A percentile compares a stretch with the other conserved stretches of the same genome.
Evolutionary conservation across 2,888 invertebrate species (phyloP).

Genomic region (Thysanoteuthis rhombus): DNA sequence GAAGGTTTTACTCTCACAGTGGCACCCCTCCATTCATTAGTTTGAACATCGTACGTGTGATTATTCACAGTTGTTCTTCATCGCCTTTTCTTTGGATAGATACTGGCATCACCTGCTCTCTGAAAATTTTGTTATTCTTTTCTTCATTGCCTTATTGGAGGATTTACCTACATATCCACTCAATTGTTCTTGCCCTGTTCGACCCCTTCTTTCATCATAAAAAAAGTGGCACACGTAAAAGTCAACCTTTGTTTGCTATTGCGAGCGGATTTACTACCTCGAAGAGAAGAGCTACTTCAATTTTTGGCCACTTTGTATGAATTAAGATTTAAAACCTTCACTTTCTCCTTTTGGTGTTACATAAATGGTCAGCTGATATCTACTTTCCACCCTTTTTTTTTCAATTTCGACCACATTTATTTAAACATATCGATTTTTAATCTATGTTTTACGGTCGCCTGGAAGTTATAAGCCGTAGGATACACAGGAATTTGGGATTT

Average conservation of each 20-base stretch:
- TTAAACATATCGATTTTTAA: neutral
- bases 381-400: neutral
- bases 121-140: neutral
- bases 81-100: neutral
- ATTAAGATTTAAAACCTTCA: too few relatives aligned
- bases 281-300: neutral
- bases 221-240: too few relatives aligned
- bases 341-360: too few relatives aligned
- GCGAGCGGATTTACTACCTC: neutral
- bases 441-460: neutral
- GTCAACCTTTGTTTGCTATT: neutral
- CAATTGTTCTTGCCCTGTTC: neutral
- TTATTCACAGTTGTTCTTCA: neutral
- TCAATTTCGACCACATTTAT: neutral
- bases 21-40: neutral
- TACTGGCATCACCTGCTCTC: neutral
- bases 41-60: neutral
- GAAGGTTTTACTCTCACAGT: neutral
- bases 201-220: neutral
- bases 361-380: neutral
- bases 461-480: neutral
- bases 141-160: neutral
- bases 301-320: neutral
- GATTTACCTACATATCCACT: neutral
- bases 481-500: too few relatives aligned